Evolutionary conservation across 2,797 vertebrate genomes (phyloP).

Genomic region (Helicolenus hilgendorfi): DNA sequence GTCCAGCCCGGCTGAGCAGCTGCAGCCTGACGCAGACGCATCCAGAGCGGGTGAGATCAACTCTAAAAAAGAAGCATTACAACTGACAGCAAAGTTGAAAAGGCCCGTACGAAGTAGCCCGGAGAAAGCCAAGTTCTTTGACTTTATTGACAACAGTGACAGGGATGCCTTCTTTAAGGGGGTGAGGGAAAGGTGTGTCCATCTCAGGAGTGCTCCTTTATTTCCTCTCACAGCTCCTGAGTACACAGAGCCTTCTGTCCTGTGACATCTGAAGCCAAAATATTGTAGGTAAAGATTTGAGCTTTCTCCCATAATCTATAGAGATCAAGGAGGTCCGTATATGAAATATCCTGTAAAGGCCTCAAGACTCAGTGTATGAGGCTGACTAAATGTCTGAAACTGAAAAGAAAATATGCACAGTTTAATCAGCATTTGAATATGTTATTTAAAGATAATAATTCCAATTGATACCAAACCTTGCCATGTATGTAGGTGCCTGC

Average conservation of each 20-base stretch:
- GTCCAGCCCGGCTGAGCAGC: neutral
- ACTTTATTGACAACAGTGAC: conserved; percentile 65
- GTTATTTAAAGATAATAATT: neutral
- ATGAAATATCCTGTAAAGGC: neutral
- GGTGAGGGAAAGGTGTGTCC: conserved; percentile 47
- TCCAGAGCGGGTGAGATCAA: neutral
- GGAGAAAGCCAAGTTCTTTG: conserved; percentile 73
- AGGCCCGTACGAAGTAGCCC: neutral
- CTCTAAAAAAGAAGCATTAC: neutral
- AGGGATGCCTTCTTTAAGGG: conserved; percentile 63
- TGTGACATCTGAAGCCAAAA: neutral
- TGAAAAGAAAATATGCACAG: neutral
- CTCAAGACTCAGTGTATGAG: neutral
- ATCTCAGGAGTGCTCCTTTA: conserved; percentile 39
- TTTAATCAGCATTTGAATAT: neutral
- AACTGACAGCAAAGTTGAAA: neutral
- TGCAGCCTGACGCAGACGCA: neutral
- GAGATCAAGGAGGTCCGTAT: neutral
- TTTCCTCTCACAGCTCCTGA: conserved; percentile 68
- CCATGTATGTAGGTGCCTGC: neutral
- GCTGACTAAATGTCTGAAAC: neutral
- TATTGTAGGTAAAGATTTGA: neutral
- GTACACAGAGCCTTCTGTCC: neutral
- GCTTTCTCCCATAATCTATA: neutral
- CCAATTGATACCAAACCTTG: neutral